Evolutionary conservation across 2,888 invertebrate species (phyloP), one percentile per base, ranked within the genome.

Genomic region (Acrobasis consociella): DNA sequence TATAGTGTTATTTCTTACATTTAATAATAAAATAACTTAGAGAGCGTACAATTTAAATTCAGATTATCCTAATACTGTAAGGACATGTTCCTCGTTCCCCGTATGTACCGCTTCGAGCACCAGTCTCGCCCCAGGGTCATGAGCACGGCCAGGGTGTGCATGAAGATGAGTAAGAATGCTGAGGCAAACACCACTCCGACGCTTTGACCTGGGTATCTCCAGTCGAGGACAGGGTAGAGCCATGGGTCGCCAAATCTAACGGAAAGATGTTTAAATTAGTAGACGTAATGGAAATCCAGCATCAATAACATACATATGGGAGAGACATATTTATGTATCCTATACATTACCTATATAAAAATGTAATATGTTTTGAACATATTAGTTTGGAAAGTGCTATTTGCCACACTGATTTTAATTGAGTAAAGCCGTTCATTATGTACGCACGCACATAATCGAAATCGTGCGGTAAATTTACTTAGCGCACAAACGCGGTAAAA

Each of bases 191-290:
- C 93, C 55, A 95, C 92, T 5, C 94, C 77, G 10, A 93, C 73
- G 0, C 96, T 94, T 62, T 82, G 76, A 7, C 93, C 93, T 0
- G 96, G 96, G 52, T 93, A 92, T 17, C 93, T 85, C 97, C 97
- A 97, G 86, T 97, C 95, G 72, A 97, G 83, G 74, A 96, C 94
- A 52, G 95, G 95, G 85, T 97, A 97, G 69, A 97, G 95, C 77
- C 93, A 95, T 53, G 86, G 86, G 51, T 93, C 83, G 17, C 95
- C 95, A 70, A 93, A 89, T 69, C 96, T 95, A 81, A 81, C 46
- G 46, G 8, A 31, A 31, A 31, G 7, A 31, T 22, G 7, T 31
- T 2, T 31, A 31, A 31, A 22, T 22, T 22, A 31, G 31, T 31
- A 31, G 8, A 31, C 31, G 5, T 31, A 31, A 31, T 31, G 31